Base-by-base conservation (phyloP, 2,888 invertebrate species). In the Hipparchia sbordonii region DNA sequence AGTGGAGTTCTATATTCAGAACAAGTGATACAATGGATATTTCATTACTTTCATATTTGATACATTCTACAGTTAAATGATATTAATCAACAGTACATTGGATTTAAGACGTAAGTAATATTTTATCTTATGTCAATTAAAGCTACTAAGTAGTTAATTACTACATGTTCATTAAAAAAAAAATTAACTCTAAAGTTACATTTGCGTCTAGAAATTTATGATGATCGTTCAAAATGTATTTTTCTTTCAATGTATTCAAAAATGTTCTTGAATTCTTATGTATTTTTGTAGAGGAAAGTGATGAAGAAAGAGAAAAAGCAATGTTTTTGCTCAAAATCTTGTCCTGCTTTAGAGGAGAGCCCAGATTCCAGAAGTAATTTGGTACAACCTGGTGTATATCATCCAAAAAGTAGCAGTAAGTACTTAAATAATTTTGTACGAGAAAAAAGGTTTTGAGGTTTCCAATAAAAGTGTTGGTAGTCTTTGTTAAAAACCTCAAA, bases 311-410 rank as follows among this genome's bases (percentile, higher is more conserved):
- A 60, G 1, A n/a, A 67, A 59, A 67, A 70, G 52, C 57, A 66
- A 12, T 57, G 71, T 56, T 39, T 67, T 48, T 77, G 67, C 61
- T 70, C 72, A 6, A 68, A 68, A 51, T 67, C 62, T 45, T 66
- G 67, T 52, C 46, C 54, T 9, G 60, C 69, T 8, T 12, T 39
- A 8, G 63, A 72, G 6, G 69, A 72, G n/a, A n/a, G 51, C 12
- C 9, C 2, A 13, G 60, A 59, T 33, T 56, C 65, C n/a, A 54
- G 59, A 46, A 51, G 59, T 9, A 51, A 57, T 13, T 71, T 80
- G 45, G 77, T 90, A 33, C 82, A 80, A 59, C 90, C 91, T 52
- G 91, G 91, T 52, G 83, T 87, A 23, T 92, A 91, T 71, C 86
- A 86, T 76, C 90, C 89, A 10, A 82, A 77, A 74, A 86, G 85